Evolutionary conservation across 2,888 invertebrate genomes (phyloP).

Genomic region (Ctena decussata): DNA sequence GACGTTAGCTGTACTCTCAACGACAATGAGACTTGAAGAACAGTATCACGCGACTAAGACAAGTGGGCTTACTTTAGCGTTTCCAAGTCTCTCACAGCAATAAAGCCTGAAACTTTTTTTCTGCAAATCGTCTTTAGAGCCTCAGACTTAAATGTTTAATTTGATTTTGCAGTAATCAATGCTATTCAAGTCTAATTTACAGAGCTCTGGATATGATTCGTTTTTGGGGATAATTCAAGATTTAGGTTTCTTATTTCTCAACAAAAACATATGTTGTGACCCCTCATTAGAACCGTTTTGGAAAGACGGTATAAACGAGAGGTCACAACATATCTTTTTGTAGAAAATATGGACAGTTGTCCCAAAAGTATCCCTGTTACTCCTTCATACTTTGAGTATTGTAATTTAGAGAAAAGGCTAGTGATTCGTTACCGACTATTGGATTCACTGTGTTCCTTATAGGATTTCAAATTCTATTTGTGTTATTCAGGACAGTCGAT

Average conservation of each 20-base stretch:
- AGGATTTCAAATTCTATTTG: slow-evolving; percentile 4
- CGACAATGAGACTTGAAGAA: neutral
- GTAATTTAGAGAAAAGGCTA: neutral
- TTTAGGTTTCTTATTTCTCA: neutral
- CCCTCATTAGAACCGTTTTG: too few relatives aligned
- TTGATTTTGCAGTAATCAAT: neutral
- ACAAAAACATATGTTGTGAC: too few relatives aligned
- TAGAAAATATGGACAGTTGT: too few relatives aligned
- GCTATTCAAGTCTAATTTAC: neutral
- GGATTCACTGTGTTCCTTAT: neutral
- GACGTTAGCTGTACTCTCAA: neutral
- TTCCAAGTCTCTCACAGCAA: neutral
- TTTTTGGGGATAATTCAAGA: neutral
- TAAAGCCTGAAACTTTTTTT: neutral
- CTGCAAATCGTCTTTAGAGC: neutral
- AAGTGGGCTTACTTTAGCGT: neutral
- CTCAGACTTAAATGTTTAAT: neutral
- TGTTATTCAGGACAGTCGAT: neutral
- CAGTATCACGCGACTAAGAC: neutral
- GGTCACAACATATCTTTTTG: too few relatives aligned
- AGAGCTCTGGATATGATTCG: neutral
- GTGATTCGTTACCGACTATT: neutral
- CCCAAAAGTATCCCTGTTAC: too few relatives aligned
- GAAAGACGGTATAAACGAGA: too few relatives aligned
- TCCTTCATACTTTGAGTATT: neutral